Evolutionary conservation across 1,140 invertebrate genomes (phyloP), one percentile per base, ranked within the genome.

Genomic region (Drosophila repleta): DNA sequence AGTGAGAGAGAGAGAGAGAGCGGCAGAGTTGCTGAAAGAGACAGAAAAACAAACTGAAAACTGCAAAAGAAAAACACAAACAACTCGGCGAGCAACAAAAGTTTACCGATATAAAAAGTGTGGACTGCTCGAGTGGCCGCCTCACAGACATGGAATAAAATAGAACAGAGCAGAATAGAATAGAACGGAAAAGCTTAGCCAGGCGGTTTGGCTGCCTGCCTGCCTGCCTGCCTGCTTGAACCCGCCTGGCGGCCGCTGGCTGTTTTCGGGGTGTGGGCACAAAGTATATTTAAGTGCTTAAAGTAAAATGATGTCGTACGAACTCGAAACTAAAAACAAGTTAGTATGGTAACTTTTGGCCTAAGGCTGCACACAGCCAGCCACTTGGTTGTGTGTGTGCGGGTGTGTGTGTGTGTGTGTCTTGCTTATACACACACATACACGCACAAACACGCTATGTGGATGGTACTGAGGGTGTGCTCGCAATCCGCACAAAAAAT

Each of bases 201-300:
- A 21, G 37, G 15, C 20, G 15, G 51, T 53, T 37, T 32, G 53
- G 26, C 45, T 55, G 73, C 62, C 72, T 41, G 51, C 18, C 52
- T 20, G 52, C 24, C 61, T 55, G 73, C 48, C 72, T 26, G 51
- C 35, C 51, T 20, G 52, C 5, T 29, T 35, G 51, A 29, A 8
- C 8, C 43, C 72, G 57, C 53, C 60, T 51, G 29, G 15, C 43
- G 49, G 26, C 62, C 66, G 56, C 43, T 45, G 55, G 55, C 52
- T 63, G 72, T 52, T 49, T 64, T 32, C 56, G 61, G 55, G 73
- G 81, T 76, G 80, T 83, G 68, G 82, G 76, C 65, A 81, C 79
- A 88, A 88, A 88, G 83, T 88, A 88, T 88, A 88, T 90, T 90
- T 90, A 90, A 90, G 87, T 87, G 87, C 87, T 90, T 90, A 90